Evolutionary conservation across 2,888 invertebrate species (phyloP), one percentile per base, ranked within the genome.

Genomic region (Macaria liturata): DNA sequence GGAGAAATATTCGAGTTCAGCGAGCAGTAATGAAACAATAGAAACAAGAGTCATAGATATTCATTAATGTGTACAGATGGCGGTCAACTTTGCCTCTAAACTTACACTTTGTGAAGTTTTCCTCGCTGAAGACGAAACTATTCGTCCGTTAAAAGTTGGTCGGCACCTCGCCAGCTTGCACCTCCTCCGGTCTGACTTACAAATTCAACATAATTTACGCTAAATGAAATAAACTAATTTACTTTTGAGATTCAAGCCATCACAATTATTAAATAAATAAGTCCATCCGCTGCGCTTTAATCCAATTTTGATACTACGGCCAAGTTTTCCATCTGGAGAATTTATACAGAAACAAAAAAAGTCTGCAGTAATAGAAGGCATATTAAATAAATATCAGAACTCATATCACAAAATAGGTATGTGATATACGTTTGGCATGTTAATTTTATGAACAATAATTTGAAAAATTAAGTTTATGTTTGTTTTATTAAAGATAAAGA

Each of bases 41-140:
- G 61, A 66, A 60, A 75, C 76, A 77, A 78, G 71, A 78, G 72
- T 71, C 78, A 75, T 82, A 81, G 76, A 82, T 83, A 82, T 81
- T 80, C 81, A 83, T 83, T 83, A 82, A 77, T 79, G 75, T 76
- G 67, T 74, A 75, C 72, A 63, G 70, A 74, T 69, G 70, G 67
- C 70, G 74, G 82, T 78, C 78, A 78, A 81, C 75, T 81, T 74
- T 55, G 70, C 67, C 71, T 73, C 69, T 71, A 70, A 78, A 76
- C 74, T 79, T 72, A 68, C 66, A 49, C 66, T 61, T 62, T 65
- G 67, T 59, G 64, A 71, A 69, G 56, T 62, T 62, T 49, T 60
- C 55, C 49, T 62, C 61, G 57, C 63, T 59, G 48, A 61, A 54
- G 54, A 49, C 55, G 52, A 62, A 68, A 68, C 74, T 67, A 71